phyloP scores from a whole-genome alignment of 2,888 invertebrate genomes.

The Ceriagrion tenellum region DNA sequence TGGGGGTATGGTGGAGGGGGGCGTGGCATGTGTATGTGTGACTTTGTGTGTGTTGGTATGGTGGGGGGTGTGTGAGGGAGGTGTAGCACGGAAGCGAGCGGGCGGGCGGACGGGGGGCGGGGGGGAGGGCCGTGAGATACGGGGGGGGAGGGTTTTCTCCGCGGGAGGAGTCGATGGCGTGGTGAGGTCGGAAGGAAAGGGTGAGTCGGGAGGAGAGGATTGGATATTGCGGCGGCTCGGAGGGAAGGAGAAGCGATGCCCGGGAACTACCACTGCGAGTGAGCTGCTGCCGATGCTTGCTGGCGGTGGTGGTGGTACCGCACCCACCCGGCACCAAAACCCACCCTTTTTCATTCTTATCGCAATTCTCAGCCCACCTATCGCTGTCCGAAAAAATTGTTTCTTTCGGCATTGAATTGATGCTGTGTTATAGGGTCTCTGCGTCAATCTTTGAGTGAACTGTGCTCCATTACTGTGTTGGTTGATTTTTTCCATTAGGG shows the following conservation, averaged over 20 bases:
- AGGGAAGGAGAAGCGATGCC: constrained; percentile 17
- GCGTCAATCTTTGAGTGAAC: not conserved
- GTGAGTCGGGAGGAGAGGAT: not conserved
- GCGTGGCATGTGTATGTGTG: not conserved
- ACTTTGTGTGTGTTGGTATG: not conserved
- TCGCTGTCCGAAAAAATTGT: not conserved
- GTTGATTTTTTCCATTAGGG: no score
- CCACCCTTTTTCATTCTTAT: not conserved
- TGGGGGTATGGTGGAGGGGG: not conserved
- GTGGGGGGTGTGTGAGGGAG: not conserved
- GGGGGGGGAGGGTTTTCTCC: constrained; percentile 5
- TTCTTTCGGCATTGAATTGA: not conserved
- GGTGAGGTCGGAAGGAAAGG: not conserved
- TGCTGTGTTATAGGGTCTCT: not conserved
- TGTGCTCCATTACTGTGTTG: not conserved
- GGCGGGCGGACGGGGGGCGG: not conserved
- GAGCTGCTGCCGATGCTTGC: not conserved
- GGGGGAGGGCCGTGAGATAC: not conserved
- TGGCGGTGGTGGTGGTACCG: constrained; percentile 44
- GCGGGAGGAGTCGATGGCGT: constrained; percentile 47
- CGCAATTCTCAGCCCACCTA: not conserved
- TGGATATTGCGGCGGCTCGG: constrained; percentile 23
- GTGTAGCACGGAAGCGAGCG: constrained; percentile 19
- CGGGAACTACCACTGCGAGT: not conserved
- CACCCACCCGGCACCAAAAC: constrained; percentile 43